A percentile compares a stretch with the other conserved stretches of the same genome.
Conservation (phyloP, 2,113 vertebrate genomes). For the Toxotes jaculatrix region DNA sequence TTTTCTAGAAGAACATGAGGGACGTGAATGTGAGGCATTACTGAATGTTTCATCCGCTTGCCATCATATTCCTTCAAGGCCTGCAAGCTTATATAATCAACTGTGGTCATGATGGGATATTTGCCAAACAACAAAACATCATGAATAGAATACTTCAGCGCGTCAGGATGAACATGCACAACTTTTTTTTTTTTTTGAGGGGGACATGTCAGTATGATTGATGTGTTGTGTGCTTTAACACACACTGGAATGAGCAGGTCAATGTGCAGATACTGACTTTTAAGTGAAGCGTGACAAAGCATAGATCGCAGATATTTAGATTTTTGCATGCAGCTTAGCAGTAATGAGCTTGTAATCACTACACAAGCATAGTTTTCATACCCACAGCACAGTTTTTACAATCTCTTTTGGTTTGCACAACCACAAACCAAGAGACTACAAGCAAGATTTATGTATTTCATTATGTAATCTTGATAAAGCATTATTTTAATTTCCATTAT, state of each 20-base stretch:
- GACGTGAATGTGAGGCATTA: slow-evolving; percentile 1
- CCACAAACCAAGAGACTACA: neutral
- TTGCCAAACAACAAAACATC: slow-evolving; percentile 36
- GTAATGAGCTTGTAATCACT: slow-evolving; percentile 1
- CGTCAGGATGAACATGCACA: neutral
- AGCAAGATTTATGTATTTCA: neutral
- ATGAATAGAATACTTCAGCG: slow-evolving; percentile 5
- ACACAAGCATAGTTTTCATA: neutral
- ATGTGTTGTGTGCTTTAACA: slow-evolving; percentile 26
- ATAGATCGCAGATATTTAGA: slow-evolving; percentile 12
- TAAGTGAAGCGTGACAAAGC: slow-evolving; percentile 29
- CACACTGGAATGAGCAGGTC: slow-evolving; percentile 19
- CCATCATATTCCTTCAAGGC: slow-evolving; percentile 5
- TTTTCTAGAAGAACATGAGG: slow-evolving; percentile 3
- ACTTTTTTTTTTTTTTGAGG: neutral
- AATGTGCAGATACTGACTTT: neutral
- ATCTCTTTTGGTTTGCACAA: neutral
- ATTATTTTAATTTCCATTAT: neutral
- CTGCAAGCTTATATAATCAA: slow-evolving; percentile 36
- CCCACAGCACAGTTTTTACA: neutral
- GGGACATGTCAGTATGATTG: slow-evolving; percentile 20
- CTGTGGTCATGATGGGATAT: slow-evolving; percentile 3
- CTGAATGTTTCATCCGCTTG: slow-evolving; percentile 10
- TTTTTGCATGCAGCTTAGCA: neutral
- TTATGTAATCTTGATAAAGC: neutral